Conservation (phyloP, 2,797 vertebrate genomes). For the Pyrrhura leucotis region DNA sequence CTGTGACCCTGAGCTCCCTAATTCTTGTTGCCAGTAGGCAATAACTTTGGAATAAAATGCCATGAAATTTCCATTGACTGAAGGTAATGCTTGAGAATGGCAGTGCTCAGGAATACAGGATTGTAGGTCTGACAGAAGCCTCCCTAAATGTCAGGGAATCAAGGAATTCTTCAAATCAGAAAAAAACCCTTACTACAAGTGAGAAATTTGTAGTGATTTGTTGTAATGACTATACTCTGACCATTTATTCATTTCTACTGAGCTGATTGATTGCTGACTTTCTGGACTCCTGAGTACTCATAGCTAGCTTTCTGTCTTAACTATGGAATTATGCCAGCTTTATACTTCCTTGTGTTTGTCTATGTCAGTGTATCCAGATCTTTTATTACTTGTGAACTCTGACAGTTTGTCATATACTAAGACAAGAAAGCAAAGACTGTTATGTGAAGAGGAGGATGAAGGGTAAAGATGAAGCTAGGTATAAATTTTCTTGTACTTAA, state of each 20-base stretch:
- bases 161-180: not conserved
- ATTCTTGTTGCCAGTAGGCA: not conserved
- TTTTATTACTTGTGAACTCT: not conserved
- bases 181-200: not conserved
- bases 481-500: not conserved
- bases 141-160: not conserved
- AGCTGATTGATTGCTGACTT: not conserved
- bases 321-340: not conserved
- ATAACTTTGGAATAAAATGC: not conserved
- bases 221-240: not conserved
- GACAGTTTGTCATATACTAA: not conserved
- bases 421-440: not conserved
- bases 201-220: not conserved
- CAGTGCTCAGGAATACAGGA: not conserved
- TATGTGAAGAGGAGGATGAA: not conserved
- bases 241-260: not conserved
- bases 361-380: not conserved
- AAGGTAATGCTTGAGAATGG: not conserved
- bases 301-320: not conserved
- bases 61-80: not conserved
- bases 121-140: not conserved
- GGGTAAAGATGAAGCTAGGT: not conserved
- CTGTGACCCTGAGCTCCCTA: not conserved
- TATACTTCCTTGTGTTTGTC: not conserved
- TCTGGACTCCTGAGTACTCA: not conserved